A percentile compares a stretch with the other conserved stretches of the same genome.
phyloP scores from a whole-genome alignment of 2,888 invertebrate species.

The Gortyna flavago region DNA sequence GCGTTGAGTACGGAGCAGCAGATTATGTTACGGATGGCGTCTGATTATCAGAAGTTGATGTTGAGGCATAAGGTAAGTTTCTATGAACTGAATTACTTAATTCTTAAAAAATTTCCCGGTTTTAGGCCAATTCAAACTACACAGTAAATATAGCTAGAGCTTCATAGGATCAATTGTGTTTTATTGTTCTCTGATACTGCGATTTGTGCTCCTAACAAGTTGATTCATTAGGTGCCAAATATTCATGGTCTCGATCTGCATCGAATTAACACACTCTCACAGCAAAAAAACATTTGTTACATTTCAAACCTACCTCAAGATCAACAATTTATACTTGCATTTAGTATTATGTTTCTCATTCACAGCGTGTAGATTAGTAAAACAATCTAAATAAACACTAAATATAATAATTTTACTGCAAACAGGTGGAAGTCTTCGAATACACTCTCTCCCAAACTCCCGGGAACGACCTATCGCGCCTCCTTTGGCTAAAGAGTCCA shows the following conservation, averaged over 20 bases:
- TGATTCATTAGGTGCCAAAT: not conserved
- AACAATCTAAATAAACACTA: not conserved
- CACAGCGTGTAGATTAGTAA: not conserved
- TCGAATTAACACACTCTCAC: not conserved
- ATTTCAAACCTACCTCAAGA: not conserved
- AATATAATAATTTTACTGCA: not conserved
- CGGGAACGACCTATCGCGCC: constrained; percentile 97
- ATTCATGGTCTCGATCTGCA: not conserved
- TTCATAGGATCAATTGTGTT: too few species aligned
- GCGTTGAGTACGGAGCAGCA: constrained; percentile 98
- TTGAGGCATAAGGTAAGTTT: constrained; percentile 97
- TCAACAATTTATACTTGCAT: not conserved
- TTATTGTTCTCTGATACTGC: not conserved
- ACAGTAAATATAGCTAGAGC: not conserved
- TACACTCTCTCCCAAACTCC: constrained; percentile 98
- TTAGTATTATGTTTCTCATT: not conserved
- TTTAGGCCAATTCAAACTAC: not conserved
- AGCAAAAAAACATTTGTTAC: not conserved
- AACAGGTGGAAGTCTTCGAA: constrained; percentile 97
- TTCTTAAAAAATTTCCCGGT: too few species aligned
- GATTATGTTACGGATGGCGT: constrained; percentile 99
- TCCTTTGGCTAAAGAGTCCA: constrained; percentile 99
- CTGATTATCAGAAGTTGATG: constrained; percentile 98
- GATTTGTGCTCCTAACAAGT: not conserved
- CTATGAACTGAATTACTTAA: too few species aligned